phyloP scores from a whole-genome alignment of 2,797 vertebrate genomes.

The Leptatherina wallacei region DNA sequence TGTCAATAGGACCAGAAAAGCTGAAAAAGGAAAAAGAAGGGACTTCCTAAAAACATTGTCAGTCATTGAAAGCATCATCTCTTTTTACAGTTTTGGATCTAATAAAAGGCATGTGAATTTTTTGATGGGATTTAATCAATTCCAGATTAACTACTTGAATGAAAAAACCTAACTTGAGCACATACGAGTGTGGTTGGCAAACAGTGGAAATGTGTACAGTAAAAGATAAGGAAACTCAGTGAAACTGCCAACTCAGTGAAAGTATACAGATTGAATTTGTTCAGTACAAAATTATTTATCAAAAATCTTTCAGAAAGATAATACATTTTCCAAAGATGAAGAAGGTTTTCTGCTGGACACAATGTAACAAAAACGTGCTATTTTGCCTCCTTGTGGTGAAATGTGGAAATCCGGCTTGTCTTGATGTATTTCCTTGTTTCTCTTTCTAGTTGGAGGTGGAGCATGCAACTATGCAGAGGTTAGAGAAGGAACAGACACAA shows the following conservation, averaged over 20 bases:
- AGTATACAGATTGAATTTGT: background rate
- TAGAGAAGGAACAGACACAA: slow-evolving; percentile 90
- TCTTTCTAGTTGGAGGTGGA: slow-evolving; percentile 78
- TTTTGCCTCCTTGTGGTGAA: slow-evolving; percentile 76
- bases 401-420: slow-evolving; percentile 15
- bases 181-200: background rate
- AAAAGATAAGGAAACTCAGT: background rate
- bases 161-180: background rate
- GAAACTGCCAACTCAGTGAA: background rate
- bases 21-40: background rate
- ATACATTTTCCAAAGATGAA: slow-evolving; percentile 1
- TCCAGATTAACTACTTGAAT: background rate
- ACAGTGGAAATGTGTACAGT: background rate
- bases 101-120: background rate
- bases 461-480: slow-evolving; percentile 85
- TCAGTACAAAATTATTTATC: background rate
- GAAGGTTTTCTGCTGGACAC: background rate
- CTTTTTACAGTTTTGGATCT: background rate
- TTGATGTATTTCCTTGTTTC: slow-evolving; percentile 20
- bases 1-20: background rate
- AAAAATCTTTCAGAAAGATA: background rate
- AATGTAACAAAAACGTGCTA: slow-evolving; percentile 17
- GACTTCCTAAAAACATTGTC: background rate
- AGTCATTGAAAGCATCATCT: background rate
- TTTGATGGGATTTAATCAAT: background rate